A percentile compares a stretch with the other conserved stretches of the same genome.
phyloP scores from a whole-genome alignment of 2,888 invertebrate genomes.

The Baronia brevicornis region DNA sequence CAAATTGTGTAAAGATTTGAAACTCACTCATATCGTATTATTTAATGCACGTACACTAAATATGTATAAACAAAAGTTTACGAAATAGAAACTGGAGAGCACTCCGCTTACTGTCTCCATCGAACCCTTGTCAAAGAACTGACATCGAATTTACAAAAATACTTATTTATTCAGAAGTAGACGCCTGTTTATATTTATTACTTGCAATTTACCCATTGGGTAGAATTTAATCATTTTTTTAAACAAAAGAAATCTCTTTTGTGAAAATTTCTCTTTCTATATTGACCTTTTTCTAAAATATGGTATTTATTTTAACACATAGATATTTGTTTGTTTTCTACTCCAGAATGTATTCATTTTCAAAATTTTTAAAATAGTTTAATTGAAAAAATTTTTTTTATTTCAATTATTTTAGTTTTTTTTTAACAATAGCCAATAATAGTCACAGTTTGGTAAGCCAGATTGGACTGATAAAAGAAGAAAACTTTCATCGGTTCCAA shows the following conservation, averaged over 20 bases:
- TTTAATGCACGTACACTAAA: slow-evolving; percentile 15
- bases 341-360: background rate
- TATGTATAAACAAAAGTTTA: slow-evolving; percentile 13
- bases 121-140: slow-evolving; percentile 18
- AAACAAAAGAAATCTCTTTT: slow-evolving; percentile 7
- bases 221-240: slow-evolving; percentile 12
- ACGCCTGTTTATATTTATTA: slow-evolving; percentile 17
- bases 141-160: slow-evolving; percentile 17
- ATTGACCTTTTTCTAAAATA: too few species aligned
- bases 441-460: too few species aligned
- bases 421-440: too few species aligned
- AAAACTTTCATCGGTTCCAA: too few species aligned
- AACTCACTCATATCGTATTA: too few species aligned
- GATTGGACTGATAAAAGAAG: too few species aligned
- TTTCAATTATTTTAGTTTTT: too few species aligned
- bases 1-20: too few species aligned
- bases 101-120: slow-evolving; percentile 16
- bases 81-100: slow-evolving; percentile 14
- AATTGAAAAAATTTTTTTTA: too few species aligned
- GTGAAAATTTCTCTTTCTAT: too few species aligned
- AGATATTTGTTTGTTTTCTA: slow-evolving; percentile 1
- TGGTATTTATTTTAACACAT: too few species aligned
- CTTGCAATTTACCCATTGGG: slow-evolving; percentile 13
- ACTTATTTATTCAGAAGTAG: slow-evolving; percentile 17
- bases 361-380: background rate